Evolutionary conservation across 2,113 vertebrate species (phyloP).

Genomic region (Okapia johnstoni): DNA sequence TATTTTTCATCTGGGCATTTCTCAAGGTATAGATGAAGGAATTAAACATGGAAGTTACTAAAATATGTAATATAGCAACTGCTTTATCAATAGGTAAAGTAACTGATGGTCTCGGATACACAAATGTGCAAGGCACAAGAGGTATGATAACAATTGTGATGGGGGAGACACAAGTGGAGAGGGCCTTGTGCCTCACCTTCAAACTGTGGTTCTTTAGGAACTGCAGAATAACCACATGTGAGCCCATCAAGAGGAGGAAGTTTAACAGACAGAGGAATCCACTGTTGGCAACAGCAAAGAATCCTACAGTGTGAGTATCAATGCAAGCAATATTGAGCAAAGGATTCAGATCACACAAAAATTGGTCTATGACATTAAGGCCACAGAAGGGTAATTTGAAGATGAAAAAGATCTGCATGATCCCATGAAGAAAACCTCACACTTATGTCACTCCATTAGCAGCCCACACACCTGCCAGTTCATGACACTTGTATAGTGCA

Average conservation of each 20-base stretch:
- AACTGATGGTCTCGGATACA: neutral
- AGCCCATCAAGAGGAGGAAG: neutral
- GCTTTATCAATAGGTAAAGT: neutral
- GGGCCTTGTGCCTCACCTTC: fast-evolving
- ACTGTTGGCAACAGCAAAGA: neutral
- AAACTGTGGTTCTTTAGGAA: neutral
- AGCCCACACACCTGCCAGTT: neutral
- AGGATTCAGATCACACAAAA: neutral
- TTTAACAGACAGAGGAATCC: neutral
- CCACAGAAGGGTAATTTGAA: neutral
- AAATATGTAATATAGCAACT: neutral
- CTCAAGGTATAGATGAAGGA: neutral
- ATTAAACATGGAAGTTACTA: neutral
- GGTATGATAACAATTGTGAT: neutral
- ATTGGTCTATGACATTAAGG: neutral
- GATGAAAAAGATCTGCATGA: neutral
- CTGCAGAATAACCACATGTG: neutral
- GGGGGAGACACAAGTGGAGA: neutral
- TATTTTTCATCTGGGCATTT: neutral
- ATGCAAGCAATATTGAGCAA: neutral
- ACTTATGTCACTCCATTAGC: neutral
- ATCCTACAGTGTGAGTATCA: neutral
- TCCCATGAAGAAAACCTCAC: neutral
- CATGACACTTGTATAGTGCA: neutral
- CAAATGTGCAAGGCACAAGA: neutral